Evolutionary conservation across 1,140 invertebrate species (phyloP), one percentile per base, ranked within the genome.

Genomic region (Trissolcus basalis): DNA sequence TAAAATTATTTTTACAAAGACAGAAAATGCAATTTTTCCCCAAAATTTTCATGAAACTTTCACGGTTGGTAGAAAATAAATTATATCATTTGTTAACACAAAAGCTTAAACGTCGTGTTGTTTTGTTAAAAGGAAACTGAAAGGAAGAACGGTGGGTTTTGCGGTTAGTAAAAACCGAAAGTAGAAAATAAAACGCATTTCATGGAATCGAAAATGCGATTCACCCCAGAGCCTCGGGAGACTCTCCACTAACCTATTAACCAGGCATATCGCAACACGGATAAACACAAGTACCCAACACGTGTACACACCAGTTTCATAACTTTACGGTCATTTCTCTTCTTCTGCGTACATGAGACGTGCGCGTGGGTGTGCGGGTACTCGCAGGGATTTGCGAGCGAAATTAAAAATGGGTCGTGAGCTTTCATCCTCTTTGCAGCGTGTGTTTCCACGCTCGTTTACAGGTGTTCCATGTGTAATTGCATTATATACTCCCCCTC

Each of bases 231-330:
- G 82, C 82, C 82, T 85, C 81, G 69, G 76, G 83, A 85, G 83
- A 87, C 82, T 85, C 80, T 82, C 80, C 69, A 72, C 69, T 86
- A 86, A 86, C 84, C 84, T 83, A 86, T 86, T 86, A 86, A 86
- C 85, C 19, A 86, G 85, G 83, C 82, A 85, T 86, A 86, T 85
- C 85, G 72, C 80, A 83, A 84, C 84, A 82, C 82, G 2, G 82
- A 11, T 32, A 78, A 85, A 82, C 82, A 83, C 81, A 80, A 81
- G 83, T 83, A 83, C 55, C 2, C 60, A 75, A 77, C 63, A 74
- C 41, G 67, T 70, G 54, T 60, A 65, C 59, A 60, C 61, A 65
- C 19, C 19, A 27, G 43, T 53, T 35, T 72, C 61, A 72, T 65
- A 65, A 64, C 69, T 65, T 63, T 64, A 60, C 61, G 60, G 54